A percentile compares a stretch with the other conserved stretches of the same genome.
Evolutionary conservation across 2,113 vertebrate species (phyloP).

Genomic region (Vanacampus margaritifer): DNA sequence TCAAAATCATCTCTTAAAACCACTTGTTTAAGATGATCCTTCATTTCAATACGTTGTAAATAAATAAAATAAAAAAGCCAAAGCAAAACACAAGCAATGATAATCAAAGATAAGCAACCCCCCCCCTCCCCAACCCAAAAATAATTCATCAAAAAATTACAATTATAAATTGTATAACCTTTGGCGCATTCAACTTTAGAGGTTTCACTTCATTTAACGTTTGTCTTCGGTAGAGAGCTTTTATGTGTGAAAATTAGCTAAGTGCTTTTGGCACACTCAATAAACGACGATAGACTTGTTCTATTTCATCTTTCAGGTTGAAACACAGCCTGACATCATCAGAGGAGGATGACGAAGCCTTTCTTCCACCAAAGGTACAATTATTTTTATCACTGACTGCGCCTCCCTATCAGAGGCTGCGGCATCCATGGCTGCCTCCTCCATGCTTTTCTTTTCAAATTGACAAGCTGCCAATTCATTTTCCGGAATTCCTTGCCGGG

Average conservation of each 20-base stretch:
- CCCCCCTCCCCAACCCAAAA: too few species aligned
- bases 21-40: too few species aligned
- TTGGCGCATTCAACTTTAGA: too few species aligned
- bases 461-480: conserved; percentile 34
- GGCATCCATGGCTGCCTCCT: conserved; percentile 47
- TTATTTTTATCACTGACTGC: conserved; percentile 26
- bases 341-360: conserved; percentile 73
- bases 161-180: too few species aligned
- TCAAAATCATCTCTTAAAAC: too few species aligned
- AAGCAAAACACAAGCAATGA: too few species aligned
- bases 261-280: neutral
- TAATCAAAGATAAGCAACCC: too few species aligned
- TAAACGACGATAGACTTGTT: neutral
- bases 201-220: neutral
- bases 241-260: neutral
- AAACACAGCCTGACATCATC: conserved; percentile 71
- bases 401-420: conserved; percentile 41
- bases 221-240: neutral
- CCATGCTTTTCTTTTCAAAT: conserved; percentile 41
- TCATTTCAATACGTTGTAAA: too few species aligned
- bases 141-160: too few species aligned
- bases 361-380: conserved; percentile 57
- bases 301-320: conserved; percentile 44
- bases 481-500: conserved; percentile 50
- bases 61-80: too few species aligned